Evolutionary conservation across 2,113 vertebrate species (phyloP).

Genomic region (Sebastes fasciatus): DNA sequence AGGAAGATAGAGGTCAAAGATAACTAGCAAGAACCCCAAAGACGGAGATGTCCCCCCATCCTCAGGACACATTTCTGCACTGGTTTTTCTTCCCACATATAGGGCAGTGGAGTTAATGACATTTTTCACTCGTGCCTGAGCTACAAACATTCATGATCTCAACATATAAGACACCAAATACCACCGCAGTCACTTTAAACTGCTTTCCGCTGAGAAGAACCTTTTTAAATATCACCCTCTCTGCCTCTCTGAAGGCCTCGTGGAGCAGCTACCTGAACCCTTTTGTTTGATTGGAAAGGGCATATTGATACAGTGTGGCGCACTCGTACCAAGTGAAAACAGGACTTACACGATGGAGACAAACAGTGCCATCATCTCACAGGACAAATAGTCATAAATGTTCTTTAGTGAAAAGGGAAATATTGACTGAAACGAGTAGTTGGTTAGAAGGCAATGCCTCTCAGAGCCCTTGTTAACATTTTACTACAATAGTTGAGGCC

Average conservation of each 20-base stretch:
- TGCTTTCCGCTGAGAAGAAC: conserved; percentile 51
- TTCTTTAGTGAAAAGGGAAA: conserved; percentile 33
- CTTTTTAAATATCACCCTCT: conserved; percentile 67
- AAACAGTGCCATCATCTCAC: conserved; percentile 31
- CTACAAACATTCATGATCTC: conserved; percentile 68
- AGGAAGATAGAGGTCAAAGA: conserved; percentile 73
- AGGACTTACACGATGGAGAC: conserved; percentile 19
- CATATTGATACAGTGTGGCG: conserved; percentile 30
- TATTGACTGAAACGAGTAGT: conserved; percentile 32
- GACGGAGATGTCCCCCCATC: conserved; percentile 30
- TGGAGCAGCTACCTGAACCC: conserved; percentile 49
- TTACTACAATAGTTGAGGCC: conserved; percentile 40
- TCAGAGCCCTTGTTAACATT: conserved; percentile 48
- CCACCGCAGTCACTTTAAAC: conserved; percentile 54
- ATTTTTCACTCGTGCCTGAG: conserved; percentile 66
- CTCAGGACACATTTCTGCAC: conserved; percentile 45
- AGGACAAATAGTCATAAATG: conserved; percentile 41
- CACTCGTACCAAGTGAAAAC: conserved; percentile 23
- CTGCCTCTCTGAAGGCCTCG: conserved; percentile 27
- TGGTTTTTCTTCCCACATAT: conserved; percentile 31
- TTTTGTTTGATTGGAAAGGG: conserved; percentile 58
- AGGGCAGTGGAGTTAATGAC: conserved; percentile 67
- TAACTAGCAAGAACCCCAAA: conserved; percentile 44
- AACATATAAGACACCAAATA: conserved; percentile 65
- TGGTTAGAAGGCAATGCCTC: conserved; percentile 21